Base-by-base conservation (phyloP, 1,140 invertebrate species). In the Drosophila murphyi region DNA sequence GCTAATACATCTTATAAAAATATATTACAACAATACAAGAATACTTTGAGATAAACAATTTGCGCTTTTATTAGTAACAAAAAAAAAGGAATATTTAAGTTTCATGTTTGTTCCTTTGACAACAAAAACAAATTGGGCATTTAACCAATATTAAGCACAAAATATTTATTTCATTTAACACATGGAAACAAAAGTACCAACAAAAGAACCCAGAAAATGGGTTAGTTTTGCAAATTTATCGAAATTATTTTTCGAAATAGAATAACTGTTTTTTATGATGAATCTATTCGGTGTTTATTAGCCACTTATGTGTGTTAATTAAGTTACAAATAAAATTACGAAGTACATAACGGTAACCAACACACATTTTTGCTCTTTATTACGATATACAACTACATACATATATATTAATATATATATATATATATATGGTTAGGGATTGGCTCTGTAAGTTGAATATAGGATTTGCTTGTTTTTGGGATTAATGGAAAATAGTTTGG, bases 21-120 rank as follows among this genome's bases (percentile, higher is more conserved):
- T 57, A 48, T 29, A 57, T 31, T 8, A 35, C 32, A 7, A 8
- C 1, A 39, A 34, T 29, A 39, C 50, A 52, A 20, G 20, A 20
- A 20, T 47, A 70, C 48, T 70, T 37, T 47, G 48, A 62, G 65
- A 69, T 59, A 34, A 35, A 68, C 8, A 37, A 39, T 28, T 68
- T 69, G 52, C 52, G 47, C 65, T 69, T 56, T 61, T 61, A 61
- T 12, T 61, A 59, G 29, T 41, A 50, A 31, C 3, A n/a, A 31
- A 31, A 50, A 50, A 69, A 31, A 43, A 34, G 4, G 1, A 51
- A 51, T n/a, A 31, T 47, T 6, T 20, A 60, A 37, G 57, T 70
- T 70, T 37, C 32, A 54, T 62, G 50, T 70, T 70, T 70, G 67
- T 70, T 70, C 59, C 62, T 63, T 70, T 70, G 67, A 70, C 67